Base-by-base conservation (phyloP, 2,797 vertebrate genomes). In the Aselliscus stoliczkanus region DNA sequence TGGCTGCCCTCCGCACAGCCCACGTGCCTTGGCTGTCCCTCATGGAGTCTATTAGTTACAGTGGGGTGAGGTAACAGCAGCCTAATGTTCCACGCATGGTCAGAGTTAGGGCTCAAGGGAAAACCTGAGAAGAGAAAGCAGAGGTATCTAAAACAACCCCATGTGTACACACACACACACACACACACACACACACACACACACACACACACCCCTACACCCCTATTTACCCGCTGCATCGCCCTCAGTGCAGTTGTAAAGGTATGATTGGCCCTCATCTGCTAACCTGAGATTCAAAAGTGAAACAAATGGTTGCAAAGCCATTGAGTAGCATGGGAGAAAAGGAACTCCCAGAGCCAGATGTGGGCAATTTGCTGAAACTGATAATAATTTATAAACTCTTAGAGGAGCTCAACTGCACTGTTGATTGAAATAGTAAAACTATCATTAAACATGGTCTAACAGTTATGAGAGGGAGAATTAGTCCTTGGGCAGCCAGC, bases 231-330 rank as follows among this genome's bases (percentile, higher is more conserved):
- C 42, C 25, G 29, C 42, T 18, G 29, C 47, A 37, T 56, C 17
- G 9, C 69, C 54, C 64, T 82, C 10, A 0, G 42, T n/a, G 23
- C 27, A 88, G 73, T 37, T n/a, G 4, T 31, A 4, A 72, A 0
- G 7, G 75, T 50, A 44, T 2, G 3, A 79, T 67, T 2, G 29
- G 23, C 4, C 56, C 29, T 27, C 52, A 64, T 65, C 56, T 42
- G 29, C 47, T 93, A 80, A 82, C 47, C 64, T 52, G 1, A 58
- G 58, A 85, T 97, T 92, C 87, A 93, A 80, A 97, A 87, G 92
- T 37, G 90, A 93, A 92, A 88, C 12, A 7, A 90, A 76, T 0
- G 67, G 64, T 60, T 93, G 88, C 58, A 56, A 47, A 0, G 31
- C 5, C n/a, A 12, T 18, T 31, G 39, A 37, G 73, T 70, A 69